Conservation (phyloP, 2,113 vertebrate genomes). For the Pleuronectes platessa region DNA sequence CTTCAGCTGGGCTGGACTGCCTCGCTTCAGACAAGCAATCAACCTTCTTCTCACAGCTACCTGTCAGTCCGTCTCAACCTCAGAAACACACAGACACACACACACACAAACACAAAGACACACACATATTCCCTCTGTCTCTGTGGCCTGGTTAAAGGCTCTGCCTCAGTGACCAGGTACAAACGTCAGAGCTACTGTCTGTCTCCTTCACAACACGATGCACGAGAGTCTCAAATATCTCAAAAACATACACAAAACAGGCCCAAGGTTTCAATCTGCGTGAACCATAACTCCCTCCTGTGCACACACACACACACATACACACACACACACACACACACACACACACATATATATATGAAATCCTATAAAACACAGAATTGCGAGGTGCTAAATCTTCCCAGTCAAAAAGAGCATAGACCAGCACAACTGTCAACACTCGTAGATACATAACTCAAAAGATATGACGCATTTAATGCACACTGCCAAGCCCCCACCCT, state of each 20-base stretch:
- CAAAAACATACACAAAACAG: constrained; percentile 23
- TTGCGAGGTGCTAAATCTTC: constrained; percentile 52
- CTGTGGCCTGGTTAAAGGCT: constrained; percentile 61
- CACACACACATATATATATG: constrained; percentile 19
- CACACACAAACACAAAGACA: neutral
- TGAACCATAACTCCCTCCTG: constrained; percentile 2
- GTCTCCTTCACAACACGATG: constrained; percentile 50
- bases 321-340: constrained; percentile 9
- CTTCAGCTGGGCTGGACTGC: constrained; percentile 33
- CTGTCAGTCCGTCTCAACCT: constrained; percentile 68
- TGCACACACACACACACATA: neutral
- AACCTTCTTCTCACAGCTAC: constrained; percentile 55
- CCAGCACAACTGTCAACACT: constrained; percentile 54
- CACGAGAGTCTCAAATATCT: constrained; percentile 26
- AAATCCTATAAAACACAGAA: constrained; percentile 14
- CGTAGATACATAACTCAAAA: constrained; percentile 45
- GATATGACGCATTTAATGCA: constrained; percentile 58
- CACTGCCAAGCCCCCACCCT: neutral
- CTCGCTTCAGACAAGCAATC: constrained; percentile 61
- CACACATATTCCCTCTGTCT: constrained; percentile 2
- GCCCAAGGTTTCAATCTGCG: constrained; percentile 19
- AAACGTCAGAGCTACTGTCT: constrained; percentile 53
- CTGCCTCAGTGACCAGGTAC: constrained; percentile 63
- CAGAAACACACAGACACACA: constrained; percentile 37
- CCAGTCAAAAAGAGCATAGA: constrained; percentile 36